Conservation (phyloP, 1,140 invertebrate species). For the Scaptomyza pallida region DNA sequence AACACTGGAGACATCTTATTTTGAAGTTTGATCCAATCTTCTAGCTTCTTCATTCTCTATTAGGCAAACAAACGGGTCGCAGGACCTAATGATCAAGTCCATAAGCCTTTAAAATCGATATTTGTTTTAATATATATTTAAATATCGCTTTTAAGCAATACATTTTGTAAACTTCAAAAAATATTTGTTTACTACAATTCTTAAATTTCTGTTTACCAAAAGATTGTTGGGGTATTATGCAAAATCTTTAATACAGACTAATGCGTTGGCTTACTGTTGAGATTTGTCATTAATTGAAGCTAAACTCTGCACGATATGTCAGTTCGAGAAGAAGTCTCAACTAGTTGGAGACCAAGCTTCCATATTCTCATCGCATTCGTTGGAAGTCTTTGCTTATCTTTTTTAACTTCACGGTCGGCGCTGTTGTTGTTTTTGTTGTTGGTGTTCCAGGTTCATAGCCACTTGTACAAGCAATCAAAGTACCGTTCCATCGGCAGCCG, state of each 20-base stretch:
- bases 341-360: neutral
- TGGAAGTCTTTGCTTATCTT: constrained; percentile 16
- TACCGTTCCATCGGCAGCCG: constrained; percentile 50
- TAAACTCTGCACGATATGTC: neutral
- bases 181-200: too few species aligned
- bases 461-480: constrained; percentile 49
- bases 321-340: constrained; percentile 4
- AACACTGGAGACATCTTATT: too few species aligned
- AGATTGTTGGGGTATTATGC: too few species aligned
- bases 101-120: too few species aligned
- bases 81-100: too few species aligned
- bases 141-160: too few species aligned
- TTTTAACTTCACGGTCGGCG: constrained; percentile 27
- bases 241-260: neutral
- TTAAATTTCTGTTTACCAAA: too few species aligned
- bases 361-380: neutral
- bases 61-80: too few species aligned
- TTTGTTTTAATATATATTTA: too few species aligned
- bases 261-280: neutral
- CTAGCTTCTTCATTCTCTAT: too few species aligned
- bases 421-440: constrained; percentile 22
- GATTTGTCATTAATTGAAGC: neutral
- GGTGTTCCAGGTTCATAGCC: constrained; percentile 14
- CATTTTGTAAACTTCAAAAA: too few species aligned
- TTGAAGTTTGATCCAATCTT: too few species aligned